Base-by-base conservation (phyloP, 2,888 invertebrate species). In the Zele albiditarsus region DNA sequence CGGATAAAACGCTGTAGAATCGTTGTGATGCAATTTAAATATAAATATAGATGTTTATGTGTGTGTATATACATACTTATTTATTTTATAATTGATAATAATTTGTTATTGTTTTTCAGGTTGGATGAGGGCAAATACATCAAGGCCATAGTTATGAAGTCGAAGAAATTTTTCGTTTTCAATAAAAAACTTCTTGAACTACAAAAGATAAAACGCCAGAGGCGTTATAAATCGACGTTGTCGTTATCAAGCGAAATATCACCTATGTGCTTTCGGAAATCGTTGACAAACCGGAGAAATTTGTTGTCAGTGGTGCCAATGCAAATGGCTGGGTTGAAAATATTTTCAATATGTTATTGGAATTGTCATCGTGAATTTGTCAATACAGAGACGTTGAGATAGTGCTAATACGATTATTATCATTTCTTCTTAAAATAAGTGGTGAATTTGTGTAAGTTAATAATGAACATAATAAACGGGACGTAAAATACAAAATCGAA, bases 111-210 rank as follows among this genome's bases (percentile, higher is more conserved):
- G 76, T 68, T 81, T 80, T 53, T n/a, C 78, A 82, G 81, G 77
- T 77, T 77, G 75, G 74, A 75, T 72, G 38, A 71, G 80, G 53
- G 53, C 20, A 20, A 53, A 20, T 20, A 53, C 53, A 53, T 53
- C 53, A 53, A 53, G 20, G 53, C 53, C 53, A 53, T 76, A 77
- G 80, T 78, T 80, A 85, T 83, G 84, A 83, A 80, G 83, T 77
- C 82, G 70, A 81, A 77, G 73, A 84, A 83, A 71, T 82, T 81
- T 75, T 84, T 85, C 78, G 79, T 83, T 78, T 83, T 84, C 82
- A 82, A 84, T 75, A 82, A 84, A 75, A 83, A 84, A 79, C 79
- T 83, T 20, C 80, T 84, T 68, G 84, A 82, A 79, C 75, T 74
- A 57, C 12, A 10, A 63, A 72, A 33, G 33, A 14, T 31, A 71